These are phyloP conservation scores for Siderastrea radians DNA, from an alignment of 92 coral and sea anemone genomes.

Conservation along the genomic window DNA sequence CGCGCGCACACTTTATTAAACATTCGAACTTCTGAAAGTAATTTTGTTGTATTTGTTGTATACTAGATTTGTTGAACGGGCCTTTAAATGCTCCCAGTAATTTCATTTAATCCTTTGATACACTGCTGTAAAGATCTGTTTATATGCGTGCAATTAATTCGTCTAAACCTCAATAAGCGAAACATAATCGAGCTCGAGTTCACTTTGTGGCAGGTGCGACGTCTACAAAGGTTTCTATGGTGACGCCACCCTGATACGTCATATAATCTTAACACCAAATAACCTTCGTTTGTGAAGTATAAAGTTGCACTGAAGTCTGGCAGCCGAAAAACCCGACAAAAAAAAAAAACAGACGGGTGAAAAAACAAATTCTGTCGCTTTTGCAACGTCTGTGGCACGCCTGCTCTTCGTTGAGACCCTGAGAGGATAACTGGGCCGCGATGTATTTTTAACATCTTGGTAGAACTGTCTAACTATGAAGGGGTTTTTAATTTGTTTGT, in stretches of 20 bases:
- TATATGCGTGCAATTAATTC: conserved; percentile 8
- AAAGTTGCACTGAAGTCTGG: conserved; percentile 21
- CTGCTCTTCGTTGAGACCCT: not conserved
- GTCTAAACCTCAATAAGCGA: conserved; percentile 5
- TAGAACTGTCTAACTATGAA: conserved; percentile 19
- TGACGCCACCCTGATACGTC: conserved; percentile 75
- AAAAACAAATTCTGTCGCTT: not conserved
- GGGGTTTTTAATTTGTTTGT: conserved; percentile 56
- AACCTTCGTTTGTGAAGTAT: conserved; percentile 16
- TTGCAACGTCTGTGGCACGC: not conserved
- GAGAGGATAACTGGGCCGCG: not conserved
- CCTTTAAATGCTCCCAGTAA: not conserved
- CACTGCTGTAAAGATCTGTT: not conserved
- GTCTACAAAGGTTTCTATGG: conserved; percentile 78
- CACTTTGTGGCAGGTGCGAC: conserved; percentile 77
- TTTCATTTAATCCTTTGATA: not conserved
- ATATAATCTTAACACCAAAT: conserved; percentile 31
- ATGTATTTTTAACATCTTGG: conserved; percentile 21
- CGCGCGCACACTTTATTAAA: conserved; percentile 3
- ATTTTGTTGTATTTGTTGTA: not conserved
- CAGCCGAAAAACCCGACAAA: not conserved
- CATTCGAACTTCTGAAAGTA: not conserved
- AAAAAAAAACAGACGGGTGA: not conserved
- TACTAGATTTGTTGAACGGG: not conserved
- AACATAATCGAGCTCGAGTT: conserved; percentile 1